A percentile compares a stretch with the other conserved stretches of the same genome.
phyloP scores from a whole-genome alignment of 2,113 vertebrate genomes.

The Neofelis nebulosa region DNA sequence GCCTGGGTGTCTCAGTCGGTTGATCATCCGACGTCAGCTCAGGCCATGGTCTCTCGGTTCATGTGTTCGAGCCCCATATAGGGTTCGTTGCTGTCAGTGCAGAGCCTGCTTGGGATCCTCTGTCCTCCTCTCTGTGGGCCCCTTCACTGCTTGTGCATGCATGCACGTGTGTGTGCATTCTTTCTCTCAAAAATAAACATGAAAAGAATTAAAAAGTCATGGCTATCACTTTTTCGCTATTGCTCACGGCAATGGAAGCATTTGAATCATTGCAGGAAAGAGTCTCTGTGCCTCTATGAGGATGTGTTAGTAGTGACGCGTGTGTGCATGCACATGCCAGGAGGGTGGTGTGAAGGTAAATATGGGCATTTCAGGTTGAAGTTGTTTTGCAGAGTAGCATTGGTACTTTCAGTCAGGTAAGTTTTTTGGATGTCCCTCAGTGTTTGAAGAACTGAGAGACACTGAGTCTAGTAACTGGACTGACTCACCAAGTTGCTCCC shows the following conservation, averaged over 20 bases:
- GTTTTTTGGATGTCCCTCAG: not conserved
- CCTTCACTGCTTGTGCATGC: no score
- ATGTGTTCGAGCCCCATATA: no score
- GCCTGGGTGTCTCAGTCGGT: no score
- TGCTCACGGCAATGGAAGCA: not conserved
- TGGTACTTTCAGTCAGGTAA: not conserved
- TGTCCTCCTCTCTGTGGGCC: no score
- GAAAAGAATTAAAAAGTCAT: not conserved
- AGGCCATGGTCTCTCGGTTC: no score
- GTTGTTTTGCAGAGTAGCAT: not conserved
- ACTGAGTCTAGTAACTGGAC: not conserved
- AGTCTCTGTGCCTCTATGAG: not conserved
- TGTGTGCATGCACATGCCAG: accelerated
- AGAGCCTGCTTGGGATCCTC: no score
- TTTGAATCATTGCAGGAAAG: not conserved
- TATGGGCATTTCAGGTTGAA: not conserved
- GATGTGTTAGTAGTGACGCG: not conserved
- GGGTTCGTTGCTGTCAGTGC: no score
- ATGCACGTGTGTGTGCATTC: no score
- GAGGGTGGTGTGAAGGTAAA: not conserved
- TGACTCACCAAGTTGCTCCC: not conserved
- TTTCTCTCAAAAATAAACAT: no score
- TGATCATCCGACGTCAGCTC: no score
- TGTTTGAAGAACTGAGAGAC: not conserved
- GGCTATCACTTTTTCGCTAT: not conserved